Base-by-base conservation (phyloP, 2,797 vertebrate species). In the Paramormyrops hopkinsi region DNA sequence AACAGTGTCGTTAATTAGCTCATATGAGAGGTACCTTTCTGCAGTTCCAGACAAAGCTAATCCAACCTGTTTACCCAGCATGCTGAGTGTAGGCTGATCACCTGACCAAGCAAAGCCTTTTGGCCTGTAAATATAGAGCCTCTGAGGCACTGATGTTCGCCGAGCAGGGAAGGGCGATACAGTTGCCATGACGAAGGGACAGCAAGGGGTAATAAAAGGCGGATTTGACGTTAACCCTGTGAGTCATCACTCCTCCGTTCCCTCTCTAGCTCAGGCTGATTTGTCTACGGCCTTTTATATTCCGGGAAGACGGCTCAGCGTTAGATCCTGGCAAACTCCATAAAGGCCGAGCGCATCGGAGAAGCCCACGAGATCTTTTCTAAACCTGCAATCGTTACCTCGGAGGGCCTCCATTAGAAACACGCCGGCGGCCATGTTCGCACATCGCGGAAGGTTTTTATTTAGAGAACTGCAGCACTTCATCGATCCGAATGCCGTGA, bases 141-240 rank as follows among this genome's bases (percentile, higher is more conserved):
- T 86, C 62, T 90, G 54, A 86, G 84, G 33, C 51, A 14, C 3
- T 44, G 41, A 88, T 51, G 62, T 56, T 29, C 86, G 29, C 65
- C 6, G 56, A 84, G 59, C 88, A 89, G 88, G 48, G 50, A 90
- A 54, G 5, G 44, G 82, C 51, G 41, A 79, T 86, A 86, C 83
- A 89, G 90, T 19, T 79, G n/a, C 62, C 25, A 88, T 69, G 79
- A 76, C 84, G 25, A 89, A 89, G 48, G 54, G 33, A 76, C 83
- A 89, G 48, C 59, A 14, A 73, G 59, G 88, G 88, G 88, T 33
- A 90, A 86, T 83, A 54, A 90, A 73, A 65, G 89, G 44, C 11
- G 50, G 50, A 76, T 90, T 87, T 86, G 51, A 89, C 33, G 84
- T 86, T 86, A 79, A 88, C 88, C 82, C 46, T 48, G 62, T 90